These are phyloP conservation scores for Drosophila eohydei DNA, from an alignment of 2,888 invertebrate species.

Conservation along the genomic window DNA sequence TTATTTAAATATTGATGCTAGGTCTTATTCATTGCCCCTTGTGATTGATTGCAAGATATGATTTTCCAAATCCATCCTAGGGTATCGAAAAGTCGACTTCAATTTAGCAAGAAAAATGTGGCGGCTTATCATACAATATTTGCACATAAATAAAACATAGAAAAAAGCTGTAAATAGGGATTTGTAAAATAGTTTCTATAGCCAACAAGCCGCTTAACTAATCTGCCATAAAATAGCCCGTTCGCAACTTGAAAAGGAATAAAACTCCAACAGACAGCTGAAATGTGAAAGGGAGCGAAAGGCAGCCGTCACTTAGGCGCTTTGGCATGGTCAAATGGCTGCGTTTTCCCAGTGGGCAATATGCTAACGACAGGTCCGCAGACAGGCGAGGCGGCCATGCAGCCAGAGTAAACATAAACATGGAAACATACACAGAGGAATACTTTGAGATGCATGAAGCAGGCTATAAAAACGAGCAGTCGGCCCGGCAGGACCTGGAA, in stretches of 20 bases:
- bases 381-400: slow-evolving; percentile 15
- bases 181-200: background rate
- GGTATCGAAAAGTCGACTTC: background rate
- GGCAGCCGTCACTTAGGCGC: background rate
- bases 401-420: slow-evolving; percentile 27
- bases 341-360: slow-evolving; percentile 3
- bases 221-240: background rate
- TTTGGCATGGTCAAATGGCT: slow-evolving; percentile 3
- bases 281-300: rapidly evolving
- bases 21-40: no score
- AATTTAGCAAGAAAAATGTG: background rate
- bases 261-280: background rate
- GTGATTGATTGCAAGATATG: background rate
- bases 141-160: background rate
- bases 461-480: slow-evolving; percentile 16
- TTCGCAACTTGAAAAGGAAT: background rate
- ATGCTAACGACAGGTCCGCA: slow-evolving; percentile 35
- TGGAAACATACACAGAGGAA: slow-evolving; percentile 7
- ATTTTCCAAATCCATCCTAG: background rate
- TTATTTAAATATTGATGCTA: background rate
- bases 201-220: background rate
- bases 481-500: slow-evolving; percentile 6
- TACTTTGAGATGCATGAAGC: slow-evolving; percentile 10
- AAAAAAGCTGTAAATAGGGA: background rate
- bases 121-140: background rate